These are phyloP conservation scores for Stratiomys singularior DNA, from an alignment of 2,888 invertebrate genomes.

Conservation along the genomic window DNA sequence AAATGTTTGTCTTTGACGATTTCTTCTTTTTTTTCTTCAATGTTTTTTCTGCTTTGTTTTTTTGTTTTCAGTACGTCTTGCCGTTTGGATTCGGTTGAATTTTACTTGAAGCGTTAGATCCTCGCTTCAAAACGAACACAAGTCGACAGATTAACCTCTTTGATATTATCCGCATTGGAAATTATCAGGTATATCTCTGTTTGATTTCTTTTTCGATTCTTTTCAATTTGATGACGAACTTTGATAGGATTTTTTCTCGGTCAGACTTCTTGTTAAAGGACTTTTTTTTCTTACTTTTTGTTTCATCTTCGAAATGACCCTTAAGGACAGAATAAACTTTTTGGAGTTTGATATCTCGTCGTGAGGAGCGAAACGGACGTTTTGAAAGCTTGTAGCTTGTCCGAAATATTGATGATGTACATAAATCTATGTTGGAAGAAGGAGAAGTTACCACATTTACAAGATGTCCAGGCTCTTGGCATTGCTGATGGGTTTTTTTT, in stretches of 20 bases:
- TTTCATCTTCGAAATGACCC: not conserved
- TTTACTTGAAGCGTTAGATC: not conserved
- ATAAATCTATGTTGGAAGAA: not conserved
- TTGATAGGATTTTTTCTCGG: not conserved
- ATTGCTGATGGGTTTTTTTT: slow-evolving; percentile 6
- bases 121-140: not conserved
- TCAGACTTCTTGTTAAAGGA: not conserved
- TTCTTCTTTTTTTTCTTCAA: not conserved
- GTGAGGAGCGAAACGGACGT: not conserved
- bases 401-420: not conserved
- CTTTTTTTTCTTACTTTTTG: too few species aligned
- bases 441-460: too few species aligned
- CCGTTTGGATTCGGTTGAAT: not conserved
- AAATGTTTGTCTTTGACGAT: not conserved
- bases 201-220: not conserved
- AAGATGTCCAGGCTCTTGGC: not conserved
- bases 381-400: too few species aligned
- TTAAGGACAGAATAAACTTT: not conserved
- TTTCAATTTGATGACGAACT: not conserved
- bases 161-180: slow-evolving; percentile 27
- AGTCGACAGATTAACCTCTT: slow-evolving; percentile 23
- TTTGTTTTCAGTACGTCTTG: too few species aligned
- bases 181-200: not conserved
- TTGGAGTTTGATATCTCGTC: not conserved
- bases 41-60: too few species aligned